phyloP scores from a whole-genome alignment of 2,113 vertebrate species.

The pig (Sus scrofa) region DNA sequence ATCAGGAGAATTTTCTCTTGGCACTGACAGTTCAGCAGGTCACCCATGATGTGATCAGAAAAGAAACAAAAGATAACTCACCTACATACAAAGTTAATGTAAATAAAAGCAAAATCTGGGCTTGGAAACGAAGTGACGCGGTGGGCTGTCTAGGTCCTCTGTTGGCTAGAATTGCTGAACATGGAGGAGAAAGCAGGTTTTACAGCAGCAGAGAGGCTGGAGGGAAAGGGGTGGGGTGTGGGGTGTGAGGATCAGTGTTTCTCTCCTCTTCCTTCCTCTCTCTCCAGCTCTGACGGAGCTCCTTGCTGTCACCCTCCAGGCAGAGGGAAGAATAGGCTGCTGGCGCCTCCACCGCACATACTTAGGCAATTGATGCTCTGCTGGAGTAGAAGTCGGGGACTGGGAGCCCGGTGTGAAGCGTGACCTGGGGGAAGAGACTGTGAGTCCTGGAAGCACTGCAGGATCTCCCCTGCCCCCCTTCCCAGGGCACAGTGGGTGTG shows the following conservation, averaged over 20 bases:
- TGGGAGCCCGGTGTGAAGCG: constrained; percentile 96
- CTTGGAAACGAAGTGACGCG: constrained; percentile 68
- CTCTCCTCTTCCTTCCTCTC: constrained; percentile 48
- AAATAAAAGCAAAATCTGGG: constrained; percentile 80
- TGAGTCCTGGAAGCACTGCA: constrained; percentile 12
- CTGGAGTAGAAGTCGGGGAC: constrained; percentile 97
- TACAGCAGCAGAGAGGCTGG: constrained; percentile 43
- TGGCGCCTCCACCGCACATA: constrained; percentile 49
- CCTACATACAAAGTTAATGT: constrained; percentile 51
- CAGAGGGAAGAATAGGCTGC: constrained; percentile 75
- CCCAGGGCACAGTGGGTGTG: neutral
- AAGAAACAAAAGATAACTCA: constrained; percentile 53
- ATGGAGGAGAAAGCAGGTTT: constrained; percentile 79
- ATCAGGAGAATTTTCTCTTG: constrained; percentile 39
- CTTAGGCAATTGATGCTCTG: constrained; percentile 89
- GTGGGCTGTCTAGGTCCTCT: constrained; percentile 77
- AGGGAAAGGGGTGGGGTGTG: neutral
- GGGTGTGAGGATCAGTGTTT: neutral
- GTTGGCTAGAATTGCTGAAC: constrained; percentile 80
- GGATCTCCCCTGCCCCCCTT: neutral
- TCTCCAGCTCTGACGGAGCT: constrained; percentile 46
- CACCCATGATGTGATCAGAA: constrained; percentile 49
- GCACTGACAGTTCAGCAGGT: constrained; percentile 51
- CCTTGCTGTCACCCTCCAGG: neutral
- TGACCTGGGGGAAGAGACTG: constrained; percentile 89